Percentiles rank a stretch among this genome's conserved stretches.
Conservation (phyloP, 64 coral and sea anemone species). For the Stichodactyla helianthus region DNA sequence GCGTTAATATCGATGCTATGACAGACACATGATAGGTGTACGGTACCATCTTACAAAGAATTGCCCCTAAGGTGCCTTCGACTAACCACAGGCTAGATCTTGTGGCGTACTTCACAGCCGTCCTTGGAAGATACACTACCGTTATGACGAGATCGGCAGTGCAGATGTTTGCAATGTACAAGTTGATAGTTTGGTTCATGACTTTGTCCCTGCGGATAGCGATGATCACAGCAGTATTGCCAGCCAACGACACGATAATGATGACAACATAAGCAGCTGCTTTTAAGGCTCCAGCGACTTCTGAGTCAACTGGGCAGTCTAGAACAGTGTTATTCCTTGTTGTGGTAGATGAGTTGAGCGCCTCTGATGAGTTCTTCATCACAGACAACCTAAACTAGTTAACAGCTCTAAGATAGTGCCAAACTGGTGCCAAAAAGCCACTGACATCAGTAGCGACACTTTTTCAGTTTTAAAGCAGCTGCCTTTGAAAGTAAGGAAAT, state of each 20-base stretch:
- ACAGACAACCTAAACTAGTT: too few species aligned
- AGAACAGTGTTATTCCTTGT: not conserved
- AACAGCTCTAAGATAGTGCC: too few species aligned
- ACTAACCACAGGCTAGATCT: constrained; percentile 30
- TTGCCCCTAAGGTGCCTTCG: not conserved
- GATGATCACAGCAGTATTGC: not conserved
- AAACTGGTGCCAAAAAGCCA: too few species aligned
- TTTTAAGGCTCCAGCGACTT: not conserved
- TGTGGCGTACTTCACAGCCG: constrained; percentile 1
- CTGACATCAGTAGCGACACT: too few species aligned
- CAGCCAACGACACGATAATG: constrained; percentile 7
- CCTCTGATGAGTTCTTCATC: not conserved
- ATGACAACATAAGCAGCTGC: not conserved
- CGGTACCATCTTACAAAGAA: constrained; percentile 30
- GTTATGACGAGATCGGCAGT: constrained; percentile 41
- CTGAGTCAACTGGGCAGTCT: not conserved
- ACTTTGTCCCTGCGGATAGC: not conserved
- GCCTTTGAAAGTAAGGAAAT: too few species aligned
- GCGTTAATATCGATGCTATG: constrained; percentile 49
- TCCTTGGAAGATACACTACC: constrained; percentile 22
- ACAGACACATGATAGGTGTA: constrained; percentile 28
- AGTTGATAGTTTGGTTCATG: constrained; percentile 48
- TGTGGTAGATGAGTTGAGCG: not conserved
- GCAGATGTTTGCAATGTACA: constrained; percentile 55
- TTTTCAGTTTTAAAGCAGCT: too few species aligned